A percentile compares a stretch with the other conserved stretches of the same genome.
These are phyloP conservation scores for Lathamus discolor DNA, from an alignment of 2,113 vertebrate genomes.

Conservation along the genomic window DNA sequence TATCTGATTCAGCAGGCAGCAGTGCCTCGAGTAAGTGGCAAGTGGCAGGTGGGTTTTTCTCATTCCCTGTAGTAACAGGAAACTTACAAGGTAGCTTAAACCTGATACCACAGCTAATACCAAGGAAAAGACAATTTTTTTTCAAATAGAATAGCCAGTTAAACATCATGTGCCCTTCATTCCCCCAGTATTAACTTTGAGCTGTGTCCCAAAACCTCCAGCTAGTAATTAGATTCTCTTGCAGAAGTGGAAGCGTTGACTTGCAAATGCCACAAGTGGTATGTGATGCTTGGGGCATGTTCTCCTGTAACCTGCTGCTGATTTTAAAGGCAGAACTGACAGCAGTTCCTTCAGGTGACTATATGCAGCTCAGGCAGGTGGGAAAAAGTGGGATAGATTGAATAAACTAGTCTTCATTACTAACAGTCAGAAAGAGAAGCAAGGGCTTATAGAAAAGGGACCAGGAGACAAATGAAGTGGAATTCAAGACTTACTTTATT, in stretches of 20 bases:
- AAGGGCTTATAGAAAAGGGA: not conserved
- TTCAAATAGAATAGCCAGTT: not conserved
- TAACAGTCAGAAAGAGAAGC: not conserved
- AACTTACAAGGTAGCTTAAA: not conserved
- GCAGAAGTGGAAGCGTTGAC: not conserved
- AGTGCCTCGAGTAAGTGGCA: not conserved
- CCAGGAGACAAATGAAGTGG: not conserved
- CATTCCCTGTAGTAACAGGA: not conserved
- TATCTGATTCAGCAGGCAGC: not conserved
- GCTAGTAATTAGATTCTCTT: not conserved
- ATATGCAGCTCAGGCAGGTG: not conserved
- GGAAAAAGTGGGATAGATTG: not conserved
- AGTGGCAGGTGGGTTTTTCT: not conserved
- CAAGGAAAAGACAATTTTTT: not conserved
- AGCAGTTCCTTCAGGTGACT: not conserved
- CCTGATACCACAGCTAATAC: not conserved
- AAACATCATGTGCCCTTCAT: not conserved
- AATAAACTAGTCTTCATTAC: constrained; percentile 25
- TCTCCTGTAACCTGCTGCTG: constrained; percentile 17
- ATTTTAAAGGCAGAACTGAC: not conserved
- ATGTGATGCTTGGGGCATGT: not conserved
- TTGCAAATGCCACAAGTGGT: not conserved
- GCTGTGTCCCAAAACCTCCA: constrained; percentile 24
- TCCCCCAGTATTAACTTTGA: not conserved
- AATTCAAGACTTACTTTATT: not conserved